Percentiles rank a stretch among this genome's conserved stretches.
Evolutionary conservation across 2,888 invertebrate genomes (phyloP).

Genomic region (Andrena trimmerana): DNA sequence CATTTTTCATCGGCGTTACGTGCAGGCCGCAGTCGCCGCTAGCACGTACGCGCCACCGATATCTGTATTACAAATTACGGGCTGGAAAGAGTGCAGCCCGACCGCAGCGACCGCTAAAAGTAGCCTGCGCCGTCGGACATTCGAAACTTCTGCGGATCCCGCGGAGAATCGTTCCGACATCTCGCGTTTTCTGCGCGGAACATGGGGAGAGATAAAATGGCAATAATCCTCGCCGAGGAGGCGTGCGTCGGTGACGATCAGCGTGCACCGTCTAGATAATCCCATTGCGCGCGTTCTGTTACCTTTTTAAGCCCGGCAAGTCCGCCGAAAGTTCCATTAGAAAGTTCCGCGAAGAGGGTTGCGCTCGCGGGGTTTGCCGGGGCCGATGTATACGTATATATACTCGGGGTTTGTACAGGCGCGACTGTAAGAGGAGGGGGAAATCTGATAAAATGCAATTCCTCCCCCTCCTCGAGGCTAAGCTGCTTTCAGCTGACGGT

Average conservation of each 20-base stretch:
- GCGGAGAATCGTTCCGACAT: constrained; percentile 16
- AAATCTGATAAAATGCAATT: constrained; percentile 51
- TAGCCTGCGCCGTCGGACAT: constrained; percentile 27
- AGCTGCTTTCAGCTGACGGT: constrained; percentile 54
- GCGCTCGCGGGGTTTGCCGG: too few relatives aligned
- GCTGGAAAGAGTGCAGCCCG: constrained; percentile 14
- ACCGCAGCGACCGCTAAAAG: constrained; percentile 46
- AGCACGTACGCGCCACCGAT: not conserved
- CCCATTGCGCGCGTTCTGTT: too few relatives aligned
- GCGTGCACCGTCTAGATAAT: too few relatives aligned
- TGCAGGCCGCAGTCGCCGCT: not conserved
- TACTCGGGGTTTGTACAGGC: not conserved
- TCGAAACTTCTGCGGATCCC: constrained; percentile 46
- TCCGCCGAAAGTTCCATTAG: too few relatives aligned
- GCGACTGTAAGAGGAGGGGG: not conserved
- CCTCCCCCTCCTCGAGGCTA: constrained; percentile 24
- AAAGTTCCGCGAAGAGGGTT: too few relatives aligned
- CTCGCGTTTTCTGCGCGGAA: constrained; percentile 11
- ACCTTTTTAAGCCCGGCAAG: too few relatives aligned
- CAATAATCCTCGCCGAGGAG: not conserved
- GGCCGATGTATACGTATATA: too few relatives aligned
- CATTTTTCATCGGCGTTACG: constrained; percentile 6
- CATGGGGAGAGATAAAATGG: not conserved
- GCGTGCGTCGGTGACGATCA: too few relatives aligned
- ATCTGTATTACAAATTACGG: constrained; percentile 36